Conservation (phyloP, 1,140 invertebrate genomes). For the Cyclargus thomasi region DNA sequence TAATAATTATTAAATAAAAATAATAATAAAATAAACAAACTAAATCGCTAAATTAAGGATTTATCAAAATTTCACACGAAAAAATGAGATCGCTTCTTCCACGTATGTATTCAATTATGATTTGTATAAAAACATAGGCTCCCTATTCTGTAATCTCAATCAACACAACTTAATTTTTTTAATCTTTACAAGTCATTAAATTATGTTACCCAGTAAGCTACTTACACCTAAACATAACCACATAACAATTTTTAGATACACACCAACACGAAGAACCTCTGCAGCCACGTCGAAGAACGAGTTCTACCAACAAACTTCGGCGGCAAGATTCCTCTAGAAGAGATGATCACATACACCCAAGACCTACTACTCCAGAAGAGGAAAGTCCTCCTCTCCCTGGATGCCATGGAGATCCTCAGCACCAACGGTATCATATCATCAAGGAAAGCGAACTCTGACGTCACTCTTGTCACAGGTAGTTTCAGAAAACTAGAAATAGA, state of each 20-base stretch:
- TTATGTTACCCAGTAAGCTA: no score
- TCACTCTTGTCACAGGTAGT: conserved; percentile 77
- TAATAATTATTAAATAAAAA: no score
- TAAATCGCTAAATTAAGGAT: no score
- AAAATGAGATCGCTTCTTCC: no score
- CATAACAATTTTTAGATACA: conserved; percentile 74
- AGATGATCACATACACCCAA: conserved; percentile 86
- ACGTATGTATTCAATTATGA: no score
- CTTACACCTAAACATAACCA: not conserved
- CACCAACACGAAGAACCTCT: conserved; percentile 78
- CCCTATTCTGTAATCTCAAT: no score
- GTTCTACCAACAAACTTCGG: conserved; percentile 87
- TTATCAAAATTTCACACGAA: no score
- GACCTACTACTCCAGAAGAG: conserved; percentile 77
- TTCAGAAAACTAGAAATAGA: conserved; percentile 85
- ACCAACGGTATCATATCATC: conserved; percentile 75
- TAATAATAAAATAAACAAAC: no score
- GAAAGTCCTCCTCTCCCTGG: conserved; percentile 79
- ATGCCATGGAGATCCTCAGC: conserved; percentile 81
- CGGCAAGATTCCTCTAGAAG: conserved; percentile 81
- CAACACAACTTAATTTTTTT: no score
- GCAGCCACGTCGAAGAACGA: conserved; percentile 77
- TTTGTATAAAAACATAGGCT: no score
- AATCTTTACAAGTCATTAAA: no score
- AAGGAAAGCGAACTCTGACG: conserved; percentile 58